Conservation (phyloP, 2,797 vertebrate genomes). For the Craterocephalus amniculus region DNA sequence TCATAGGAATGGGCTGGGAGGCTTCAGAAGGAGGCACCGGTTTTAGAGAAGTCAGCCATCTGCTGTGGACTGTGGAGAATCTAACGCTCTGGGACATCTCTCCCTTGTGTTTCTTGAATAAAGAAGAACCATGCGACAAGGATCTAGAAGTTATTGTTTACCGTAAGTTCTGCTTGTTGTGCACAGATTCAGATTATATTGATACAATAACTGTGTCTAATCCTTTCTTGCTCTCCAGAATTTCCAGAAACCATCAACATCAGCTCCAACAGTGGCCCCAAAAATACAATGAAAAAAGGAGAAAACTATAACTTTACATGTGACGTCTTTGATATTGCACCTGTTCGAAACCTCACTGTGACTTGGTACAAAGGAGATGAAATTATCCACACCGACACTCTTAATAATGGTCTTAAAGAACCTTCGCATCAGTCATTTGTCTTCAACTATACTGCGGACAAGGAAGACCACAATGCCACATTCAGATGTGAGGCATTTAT, state of each 20-base stretch:
- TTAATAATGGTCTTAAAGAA: rapidly evolving
- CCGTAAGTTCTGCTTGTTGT: conserved; percentile 61
- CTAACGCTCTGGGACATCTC: conserved; percentile 11
- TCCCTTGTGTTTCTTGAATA: rapidly evolving
- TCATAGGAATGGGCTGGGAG: conserved; percentile 67
- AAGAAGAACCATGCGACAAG: rapidly evolving
- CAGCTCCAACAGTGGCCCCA: not conserved
- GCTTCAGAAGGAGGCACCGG: rapidly evolving
- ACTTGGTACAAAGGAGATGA: conserved; percentile 64
- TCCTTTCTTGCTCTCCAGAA: conserved; percentile 51
- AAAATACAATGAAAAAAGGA: conserved; percentile 38
- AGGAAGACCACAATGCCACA: conserved; percentile 44
- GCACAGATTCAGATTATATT: not conserved
- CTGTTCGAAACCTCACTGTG: conserved; percentile 60
- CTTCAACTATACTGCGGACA: conserved; percentile 32
- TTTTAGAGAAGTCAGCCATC: rapidly evolving
- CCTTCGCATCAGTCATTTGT: conserved; percentile 9
- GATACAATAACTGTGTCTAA: not conserved
- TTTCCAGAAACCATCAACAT: conserved; percentile 66
- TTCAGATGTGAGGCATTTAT: conserved; percentile 74
- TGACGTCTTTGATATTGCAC: conserved; percentile 63
- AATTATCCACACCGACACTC: rapidly evolving
- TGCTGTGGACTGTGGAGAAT: conserved; percentile 53
- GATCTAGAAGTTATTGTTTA: conserved; percentile 32
- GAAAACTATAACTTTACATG: conserved; percentile 47